phyloP scores from a whole-genome alignment of 2,888 invertebrate genomes.

The Drosophila acutilabella region DNA sequence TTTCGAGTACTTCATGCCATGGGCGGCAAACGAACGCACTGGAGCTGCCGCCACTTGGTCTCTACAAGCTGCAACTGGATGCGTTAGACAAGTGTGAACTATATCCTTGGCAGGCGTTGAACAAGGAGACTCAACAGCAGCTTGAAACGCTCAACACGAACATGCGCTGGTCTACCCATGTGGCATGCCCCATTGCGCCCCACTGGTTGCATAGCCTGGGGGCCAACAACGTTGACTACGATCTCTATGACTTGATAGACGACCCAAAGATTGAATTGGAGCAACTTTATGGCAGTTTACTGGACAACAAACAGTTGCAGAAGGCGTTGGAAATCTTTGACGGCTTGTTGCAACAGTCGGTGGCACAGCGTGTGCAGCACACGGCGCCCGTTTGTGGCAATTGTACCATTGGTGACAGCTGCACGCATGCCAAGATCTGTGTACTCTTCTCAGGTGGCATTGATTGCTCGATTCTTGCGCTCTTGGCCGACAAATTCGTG shows the following conservation, averaged over 20 bases:
- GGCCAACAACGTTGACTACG: slow-evolving; percentile 17
- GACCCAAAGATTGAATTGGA: slow-evolving; percentile 1
- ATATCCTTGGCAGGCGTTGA: slow-evolving; percentile 55
- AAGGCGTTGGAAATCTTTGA: slow-evolving; percentile 38
- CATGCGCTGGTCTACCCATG: slow-evolving; percentile 48
- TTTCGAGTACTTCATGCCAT: slow-evolving; percentile 67
- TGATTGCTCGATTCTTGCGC: slow-evolving; percentile 96
- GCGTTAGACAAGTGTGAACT: slow-evolving; percentile 39
- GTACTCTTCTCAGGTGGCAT: slow-evolving; percentile 98
- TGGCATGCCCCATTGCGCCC: slow-evolving; percentile 42
- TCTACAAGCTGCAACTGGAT: slow-evolving; percentile 50
- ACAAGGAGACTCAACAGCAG: slow-evolving; percentile 28
- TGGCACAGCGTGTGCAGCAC: slow-evolving; percentile 51
- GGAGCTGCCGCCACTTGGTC: slow-evolving; percentile 66
- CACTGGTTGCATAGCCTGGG: slow-evolving; percentile 40
- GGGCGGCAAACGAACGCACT: slow-evolving; percentile 5
- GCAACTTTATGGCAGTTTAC: slow-evolving; percentile 38
- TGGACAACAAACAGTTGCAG: slow-evolving; percentile 28
- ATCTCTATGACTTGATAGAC: slow-evolving; percentile 50
- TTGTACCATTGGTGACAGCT: slow-evolving; percentile 69
- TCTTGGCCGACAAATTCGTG: slow-evolving; percentile 90
- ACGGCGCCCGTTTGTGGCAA: slow-evolving; percentile 58
- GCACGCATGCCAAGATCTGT: slow-evolving; percentile 89
- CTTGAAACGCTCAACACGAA: slow-evolving; percentile 33
- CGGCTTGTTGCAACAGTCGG: slow-evolving; percentile 47